phyloP scores from a whole-genome alignment of 92 coral and sea anemone genomes.

The Pocillopora grandis region DNA sequence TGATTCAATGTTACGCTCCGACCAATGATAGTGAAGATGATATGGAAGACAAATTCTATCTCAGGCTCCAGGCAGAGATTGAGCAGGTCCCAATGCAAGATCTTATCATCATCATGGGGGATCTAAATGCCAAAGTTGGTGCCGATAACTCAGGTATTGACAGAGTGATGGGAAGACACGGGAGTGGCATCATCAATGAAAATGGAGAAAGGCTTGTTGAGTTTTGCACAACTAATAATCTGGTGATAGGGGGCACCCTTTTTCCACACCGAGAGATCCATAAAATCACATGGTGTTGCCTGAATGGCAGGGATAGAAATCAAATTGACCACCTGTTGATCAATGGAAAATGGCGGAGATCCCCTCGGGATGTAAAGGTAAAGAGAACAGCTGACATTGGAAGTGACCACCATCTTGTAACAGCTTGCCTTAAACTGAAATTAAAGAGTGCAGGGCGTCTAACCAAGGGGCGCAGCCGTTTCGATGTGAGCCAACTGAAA shows the following conservation, averaged over 20 bases:
- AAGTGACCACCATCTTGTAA: conserved; percentile 27
- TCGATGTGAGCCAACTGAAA: conserved; percentile 15
- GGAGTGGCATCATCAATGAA: background rate
- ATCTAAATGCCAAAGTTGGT: background rate
- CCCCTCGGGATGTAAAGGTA: background rate
- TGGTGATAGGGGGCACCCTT: no score
- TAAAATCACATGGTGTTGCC: no score
- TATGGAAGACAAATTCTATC: background rate
- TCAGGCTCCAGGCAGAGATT: background rate
- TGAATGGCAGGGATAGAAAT: background rate
- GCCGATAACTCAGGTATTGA: background rate
- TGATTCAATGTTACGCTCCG: background rate
- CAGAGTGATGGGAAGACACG: background rate
- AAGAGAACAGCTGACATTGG: conserved; percentile 19
- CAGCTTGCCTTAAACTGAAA: conserved; percentile 31
- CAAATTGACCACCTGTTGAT: background rate
- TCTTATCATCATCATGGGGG: background rate
- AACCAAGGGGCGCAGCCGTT: background rate
- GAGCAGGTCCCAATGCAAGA: background rate
- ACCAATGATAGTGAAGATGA: background rate
- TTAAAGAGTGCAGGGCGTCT: conserved; percentile 8
- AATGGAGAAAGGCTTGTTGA: background rate
- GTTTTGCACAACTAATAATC: no score
- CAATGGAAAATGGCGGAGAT: background rate
- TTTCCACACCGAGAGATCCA: no score